Conservation (phyloP, 2,888 invertebrate species). For the Caenorhabditis sp. region DNA sequence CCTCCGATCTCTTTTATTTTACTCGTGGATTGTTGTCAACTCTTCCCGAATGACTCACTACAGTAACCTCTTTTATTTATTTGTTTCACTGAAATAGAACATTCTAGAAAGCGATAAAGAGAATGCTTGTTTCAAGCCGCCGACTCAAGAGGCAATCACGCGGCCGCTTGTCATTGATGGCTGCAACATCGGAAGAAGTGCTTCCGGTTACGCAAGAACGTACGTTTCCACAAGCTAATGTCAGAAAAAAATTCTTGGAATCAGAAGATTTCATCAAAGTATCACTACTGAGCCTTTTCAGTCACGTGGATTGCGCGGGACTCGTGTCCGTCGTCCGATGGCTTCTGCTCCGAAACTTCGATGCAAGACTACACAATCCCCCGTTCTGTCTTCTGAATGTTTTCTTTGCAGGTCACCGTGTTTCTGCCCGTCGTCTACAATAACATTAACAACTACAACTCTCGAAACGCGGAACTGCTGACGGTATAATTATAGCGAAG, state of each 20-base stretch:
- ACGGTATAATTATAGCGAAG: slow-evolving; percentile 18
- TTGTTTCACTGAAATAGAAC: slow-evolving; percentile 5
- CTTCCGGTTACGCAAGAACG: slow-evolving; percentile 71
- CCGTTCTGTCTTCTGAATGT: too few species aligned
- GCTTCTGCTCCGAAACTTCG: slow-evolving; percentile 66
- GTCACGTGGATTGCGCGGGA: slow-evolving; percentile 70
- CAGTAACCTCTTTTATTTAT: slow-evolving; percentile 24
- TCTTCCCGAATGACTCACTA: slow-evolving; percentile 12
- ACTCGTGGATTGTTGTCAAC: not conserved
- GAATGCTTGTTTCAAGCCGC: slow-evolving; percentile 46
- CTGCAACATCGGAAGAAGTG: slow-evolving; percentile 70
- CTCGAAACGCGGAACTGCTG: slow-evolving; percentile 60
- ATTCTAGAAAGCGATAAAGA: slow-evolving; percentile 41
- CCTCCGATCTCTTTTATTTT: not conserved
- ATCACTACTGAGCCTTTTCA: too few species aligned
- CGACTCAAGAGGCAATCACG: slow-evolving; percentile 57
- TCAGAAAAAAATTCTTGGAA: too few species aligned
- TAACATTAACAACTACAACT: slow-evolving; percentile 67
- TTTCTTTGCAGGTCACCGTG: slow-evolving; percentile 46
- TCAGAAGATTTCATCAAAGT: too few species aligned
- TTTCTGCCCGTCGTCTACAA: slow-evolving; percentile 73
- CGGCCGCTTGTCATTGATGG: slow-evolving; percentile 73
- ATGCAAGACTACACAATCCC: slow-evolving; percentile 41
- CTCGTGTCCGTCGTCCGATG: slow-evolving; percentile 68
- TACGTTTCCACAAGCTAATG: slow-evolving; percentile 26